Base-by-base conservation (phyloP, 2,113 vertebrate genomes). In the Callipepla californica region DNA sequence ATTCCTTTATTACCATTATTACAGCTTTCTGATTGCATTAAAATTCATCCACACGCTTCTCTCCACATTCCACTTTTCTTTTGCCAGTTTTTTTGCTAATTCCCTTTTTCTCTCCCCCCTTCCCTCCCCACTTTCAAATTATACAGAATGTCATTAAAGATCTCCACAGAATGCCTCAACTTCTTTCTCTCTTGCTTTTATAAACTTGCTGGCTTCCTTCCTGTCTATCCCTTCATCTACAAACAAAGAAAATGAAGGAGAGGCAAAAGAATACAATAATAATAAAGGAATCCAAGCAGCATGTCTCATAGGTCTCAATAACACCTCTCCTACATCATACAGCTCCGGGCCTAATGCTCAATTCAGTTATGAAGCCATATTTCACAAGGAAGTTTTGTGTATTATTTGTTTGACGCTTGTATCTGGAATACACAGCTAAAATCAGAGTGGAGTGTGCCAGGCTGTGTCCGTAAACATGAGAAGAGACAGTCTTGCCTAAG, bases 11-110 rank as follows among this genome's bases (percentile, higher is more conserved):
- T 98, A 97, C 96, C 97, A 95, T 97, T 96, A 97, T 97, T 97
- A 96, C 97, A 95, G 97, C 97, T 97, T 98, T 97, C 96, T 97
- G 98, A 98, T 98, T 98, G 96, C 97, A 98, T 98, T 98, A 98
- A 98, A 98, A 98, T 98, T 97, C 97, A 97, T 95, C 97, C 95
- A 90, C 97, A 97, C 42, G 75, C 94, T 97, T 92, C 93, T 95
- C 95, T 96, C 90, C 83, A 93, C 85, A 95, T 97, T 93, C 95
- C 92, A 97, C 96, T 95, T 97, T 91, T 85, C 93, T 95, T 95
- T 95, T 93, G 89, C 94, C 94, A 95, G 78, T 93, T 89, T 90
- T 96, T 96, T 95, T 93, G 85, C 91, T 97, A 97, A 96, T 96
- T 96, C 94, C 59, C 73, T 95, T 96, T 96, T 94, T 95, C 74